These are phyloP conservation scores for Luscinia megarhynchos DNA, from an alignment of 2,797 vertebrate species.

Conservation along the genomic window DNA sequence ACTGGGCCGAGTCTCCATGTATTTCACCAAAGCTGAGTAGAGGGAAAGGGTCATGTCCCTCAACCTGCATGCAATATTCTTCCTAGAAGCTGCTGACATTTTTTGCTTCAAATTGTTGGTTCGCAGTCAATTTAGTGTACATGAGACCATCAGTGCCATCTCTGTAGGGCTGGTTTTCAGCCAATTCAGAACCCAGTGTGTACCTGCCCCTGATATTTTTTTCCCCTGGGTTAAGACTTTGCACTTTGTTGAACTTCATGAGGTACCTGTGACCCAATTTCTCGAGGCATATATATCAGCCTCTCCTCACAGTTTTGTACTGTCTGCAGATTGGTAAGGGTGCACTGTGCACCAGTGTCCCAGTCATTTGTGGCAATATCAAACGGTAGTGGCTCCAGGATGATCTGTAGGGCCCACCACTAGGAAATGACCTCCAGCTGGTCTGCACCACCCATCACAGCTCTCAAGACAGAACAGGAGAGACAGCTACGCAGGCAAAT, in stretches of 20 bases:
- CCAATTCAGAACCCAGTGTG: background rate
- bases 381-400: background rate
- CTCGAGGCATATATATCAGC: background rate
- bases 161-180: background rate
- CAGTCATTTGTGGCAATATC: background rate
- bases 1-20: accelerated
- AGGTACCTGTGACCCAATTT: background rate
- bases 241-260: background rate
- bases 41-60: background rate
- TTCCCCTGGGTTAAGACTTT: background rate
- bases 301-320: background rate
- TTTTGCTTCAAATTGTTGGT: background rate
- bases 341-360: background rate
- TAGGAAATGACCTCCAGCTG: background rate
- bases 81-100: background rate
- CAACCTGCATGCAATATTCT: background rate
- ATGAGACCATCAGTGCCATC: background rate
- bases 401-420: background rate
- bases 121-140: background rate
- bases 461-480: accelerated
- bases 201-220: background rate
- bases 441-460: background rate
- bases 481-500: background rate
- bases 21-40: background rate
- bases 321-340: background rate